Base-by-base conservation (phyloP, 2,888 invertebrate species). In the Branchellion lobata region DNA sequence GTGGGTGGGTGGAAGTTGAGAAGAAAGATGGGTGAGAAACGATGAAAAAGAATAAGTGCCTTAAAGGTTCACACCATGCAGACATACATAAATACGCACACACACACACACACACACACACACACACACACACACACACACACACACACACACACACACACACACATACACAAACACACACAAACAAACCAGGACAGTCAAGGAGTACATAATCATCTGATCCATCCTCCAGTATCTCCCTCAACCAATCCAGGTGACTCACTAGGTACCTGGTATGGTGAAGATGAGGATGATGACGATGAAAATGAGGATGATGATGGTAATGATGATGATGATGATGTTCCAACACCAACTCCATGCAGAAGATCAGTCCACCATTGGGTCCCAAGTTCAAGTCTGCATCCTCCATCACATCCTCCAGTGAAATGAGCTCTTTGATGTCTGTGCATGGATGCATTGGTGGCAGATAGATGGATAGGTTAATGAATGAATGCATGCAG, bases 391-490 rank as follows among this genome's bases (percentile, higher is more conserved):
- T 91, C 40, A 98, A 87, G 84, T 95, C 93, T 82, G 94, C 93
- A 88, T 96, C 96, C 86, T 97, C 96, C 96, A 97, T 96, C 0
- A 93, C 95, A 90, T 99, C 98, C 82, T 96, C 95, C 0, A 98
- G 90, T 78, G 85, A 84, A 79, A 99, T 96, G 78, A 98, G 89
- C 68, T 90, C 89, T 73, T 89, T 85, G 11, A 90, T 87, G 85
- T 90, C 88, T 97, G 80, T 2, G 79, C 77, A 68, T n/a, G n/a
- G n/a, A n/a, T n/a, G n/a, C n/a, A n/a, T n/a, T n/a, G n/a, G n/a
- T n/a, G n/a, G n/a, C n/a, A n/a, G n/a, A n/a, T n/a, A n/a, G n/a
- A n/a, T n/a, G n/a, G n/a, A n/a, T n/a, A n/a, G n/a, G n/a, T n/a
- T n/a, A n/a, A n/a, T n/a, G n/a, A n/a, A n/a, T n/a, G n/a, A n/a